phyloP scores from a whole-genome alignment of 2,888 invertebrate genomes.

The Aphodius granarius region DNA sequence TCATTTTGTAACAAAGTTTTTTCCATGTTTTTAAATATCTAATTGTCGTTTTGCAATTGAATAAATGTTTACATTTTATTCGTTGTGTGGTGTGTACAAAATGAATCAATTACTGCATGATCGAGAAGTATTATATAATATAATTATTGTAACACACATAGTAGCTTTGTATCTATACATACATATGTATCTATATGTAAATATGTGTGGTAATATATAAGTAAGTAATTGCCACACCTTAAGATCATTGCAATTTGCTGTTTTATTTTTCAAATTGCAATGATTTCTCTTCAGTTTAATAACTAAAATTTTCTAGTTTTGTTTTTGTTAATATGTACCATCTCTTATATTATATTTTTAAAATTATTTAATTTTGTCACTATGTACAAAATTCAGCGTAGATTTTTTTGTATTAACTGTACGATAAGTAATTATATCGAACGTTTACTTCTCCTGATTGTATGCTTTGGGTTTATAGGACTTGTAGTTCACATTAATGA shows the following conservation, averaged over 20 bases:
- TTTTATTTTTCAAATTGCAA: no score
- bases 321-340: background rate
- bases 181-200: constrained; percentile 2
- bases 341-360: background rate
- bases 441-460: background rate
- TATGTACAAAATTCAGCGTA: background rate
- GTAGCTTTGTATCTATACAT: constrained; percentile 28
- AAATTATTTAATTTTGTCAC: background rate
- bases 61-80: constrained; percentile 23
- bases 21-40: background rate
- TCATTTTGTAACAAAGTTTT: constrained; percentile 31
- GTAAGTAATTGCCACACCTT: background rate
- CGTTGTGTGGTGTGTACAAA: constrained; percentile 27
- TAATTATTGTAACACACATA: background rate
- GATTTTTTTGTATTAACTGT: background rate
- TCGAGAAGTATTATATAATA: constrained; percentile 32
- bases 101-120: constrained; percentile 31
- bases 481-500: background rate
- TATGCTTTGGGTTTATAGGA: background rate
- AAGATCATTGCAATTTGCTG: background rate
- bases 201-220: background rate
- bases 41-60: background rate
- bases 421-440: no score
- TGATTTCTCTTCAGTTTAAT: background rate
- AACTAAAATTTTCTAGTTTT: background rate